These are phyloP conservation scores for Idaea biselata DNA, from an alignment of 2,888 invertebrate genomes.

Conservation along the genomic window DNA sequence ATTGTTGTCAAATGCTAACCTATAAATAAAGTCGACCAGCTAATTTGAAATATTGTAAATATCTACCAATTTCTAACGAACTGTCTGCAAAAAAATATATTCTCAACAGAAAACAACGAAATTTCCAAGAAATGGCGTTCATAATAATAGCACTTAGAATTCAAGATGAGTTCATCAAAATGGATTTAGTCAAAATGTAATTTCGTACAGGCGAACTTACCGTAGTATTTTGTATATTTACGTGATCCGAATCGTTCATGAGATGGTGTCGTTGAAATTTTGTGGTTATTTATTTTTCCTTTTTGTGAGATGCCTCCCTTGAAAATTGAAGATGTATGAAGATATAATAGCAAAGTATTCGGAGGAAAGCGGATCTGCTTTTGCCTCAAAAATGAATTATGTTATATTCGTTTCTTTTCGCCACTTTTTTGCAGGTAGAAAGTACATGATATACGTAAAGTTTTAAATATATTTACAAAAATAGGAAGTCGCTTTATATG, in stretches of 20 bases:
- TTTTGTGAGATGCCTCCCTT: not conserved
- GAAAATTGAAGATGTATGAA: slow-evolving; percentile 1
- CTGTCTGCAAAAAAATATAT: too few relatives aligned
- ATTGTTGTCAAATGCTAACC: too few relatives aligned
- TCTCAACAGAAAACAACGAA: not conserved
- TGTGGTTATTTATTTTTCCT: not conserved
- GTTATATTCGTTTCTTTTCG: not conserved
- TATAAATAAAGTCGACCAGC: too few relatives aligned
- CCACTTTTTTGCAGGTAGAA: not conserved
- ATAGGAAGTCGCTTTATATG: not conserved
- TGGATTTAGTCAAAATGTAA: slow-evolving; percentile 30
- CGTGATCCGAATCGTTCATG: slow-evolving; percentile 23
- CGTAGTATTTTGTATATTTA: slow-evolving; percentile 25
- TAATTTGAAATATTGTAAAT: too few relatives aligned
- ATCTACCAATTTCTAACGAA: too few relatives aligned
- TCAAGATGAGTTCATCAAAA: slow-evolving; percentile 22
- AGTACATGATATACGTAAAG: not conserved
- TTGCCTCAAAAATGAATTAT: not conserved
- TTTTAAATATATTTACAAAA: not conserved
- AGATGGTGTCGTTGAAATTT: not conserved
- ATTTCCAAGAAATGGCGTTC: not conserved
- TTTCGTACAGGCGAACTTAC: slow-evolving; percentile 23
- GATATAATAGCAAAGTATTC: not conserved
- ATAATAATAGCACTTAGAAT: slow-evolving; percentile 17
- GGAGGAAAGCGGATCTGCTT: not conserved